These are phyloP conservation scores for Macrocentrus cingulum DNA, from an alignment of 1,140 invertebrate species.

Conservation along the genomic window DNA sequence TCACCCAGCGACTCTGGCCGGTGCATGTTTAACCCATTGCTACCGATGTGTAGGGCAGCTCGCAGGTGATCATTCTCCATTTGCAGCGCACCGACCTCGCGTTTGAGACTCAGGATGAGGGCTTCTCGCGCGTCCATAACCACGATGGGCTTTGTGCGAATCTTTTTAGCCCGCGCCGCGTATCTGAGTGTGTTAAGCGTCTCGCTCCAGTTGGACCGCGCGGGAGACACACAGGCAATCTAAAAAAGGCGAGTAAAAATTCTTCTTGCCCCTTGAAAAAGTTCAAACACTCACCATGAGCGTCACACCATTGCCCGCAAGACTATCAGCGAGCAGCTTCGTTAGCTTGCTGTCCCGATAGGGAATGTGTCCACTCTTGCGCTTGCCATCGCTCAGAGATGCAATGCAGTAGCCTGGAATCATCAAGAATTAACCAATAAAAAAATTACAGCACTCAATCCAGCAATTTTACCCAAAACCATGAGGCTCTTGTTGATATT, in stretches of 20 bases:
- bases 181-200: conserved; percentile 90
- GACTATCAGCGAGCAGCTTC: conserved; percentile 87
- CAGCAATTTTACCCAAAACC: conserved; percentile 75
- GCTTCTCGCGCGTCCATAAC: conserved; percentile 94
- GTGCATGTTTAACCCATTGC: conserved; percentile 27
- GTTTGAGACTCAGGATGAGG: conserved; percentile 84
- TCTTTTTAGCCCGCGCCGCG: conserved; percentile 83
- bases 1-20: conserved; percentile 40
- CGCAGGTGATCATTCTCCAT: conserved; percentile 90
- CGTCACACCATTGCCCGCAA: conserved; percentile 93
- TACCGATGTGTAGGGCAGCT: conserved; percentile 66
- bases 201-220: conserved; percentile 83
- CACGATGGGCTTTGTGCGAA: conserved; percentile 86
- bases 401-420: conserved; percentile 89
- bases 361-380: conserved; percentile 82
- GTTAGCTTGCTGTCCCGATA: conserved; percentile 93
- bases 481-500: conserved; percentile 96
- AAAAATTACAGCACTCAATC: too few relatives aligned
- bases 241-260: conserved; percentile 48
- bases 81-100: conserved; percentile 84
- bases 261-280: neutral
- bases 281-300: conserved; percentile 71
- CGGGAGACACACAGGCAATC: conserved; percentile 92
- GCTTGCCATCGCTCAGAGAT: conserved; percentile 82
- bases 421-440: too few relatives aligned